Base-by-base conservation (phyloP, 2,113 vertebrate genomes). In the Camelus dromedarius region DNA sequence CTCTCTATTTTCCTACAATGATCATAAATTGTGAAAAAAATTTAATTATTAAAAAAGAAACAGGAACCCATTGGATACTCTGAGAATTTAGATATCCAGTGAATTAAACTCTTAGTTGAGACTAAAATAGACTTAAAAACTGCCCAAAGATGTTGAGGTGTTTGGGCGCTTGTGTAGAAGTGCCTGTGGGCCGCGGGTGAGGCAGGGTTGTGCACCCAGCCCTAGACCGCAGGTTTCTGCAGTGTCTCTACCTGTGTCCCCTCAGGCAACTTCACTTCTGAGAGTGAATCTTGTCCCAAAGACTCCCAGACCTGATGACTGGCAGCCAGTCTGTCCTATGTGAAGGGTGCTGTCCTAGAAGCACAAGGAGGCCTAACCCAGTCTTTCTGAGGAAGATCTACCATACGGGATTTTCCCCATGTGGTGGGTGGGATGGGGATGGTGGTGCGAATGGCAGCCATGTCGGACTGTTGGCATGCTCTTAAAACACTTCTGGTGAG, bases 401-500 rank as follows among this genome's bases (percentile, higher is more conserved):
- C 50, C 46, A 16, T 26, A 28, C 32, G n/a, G 1, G 46, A 60
- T 72, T 58, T 75, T 24, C 83, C 70, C 83, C 52, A 13, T 69
- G 89, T 80, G 91, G 35, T 35, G 35, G 35, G 35, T 35, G 2
- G 35, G 35, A 35, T 35, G 35, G 35, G 50, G 18, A 56, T 8
- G 16, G 62, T 42, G 84, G 20, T 28, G 8, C 3, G 20, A 54
- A 70, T 66, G 67, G 87, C 18, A 6, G 42, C 38, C 38, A 42
- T 42, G 38, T 5, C 48, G 5, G 8, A 6, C 69, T 85, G 66
- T 30, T 56, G 56, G 85, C 94, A 96, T 8, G n/a, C n/a, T 96
- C 87, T 84, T 52, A 89, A 96, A 95, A 87, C 60, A 77, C 52
- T 77, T 60, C n/a, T 48, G 58, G 52, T 92, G 88, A 91, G 48